These are phyloP conservation scores for Corythornis madagascariensis DNA, from an alignment of 2,113 vertebrate species.

Conservation along the genomic window DNA sequence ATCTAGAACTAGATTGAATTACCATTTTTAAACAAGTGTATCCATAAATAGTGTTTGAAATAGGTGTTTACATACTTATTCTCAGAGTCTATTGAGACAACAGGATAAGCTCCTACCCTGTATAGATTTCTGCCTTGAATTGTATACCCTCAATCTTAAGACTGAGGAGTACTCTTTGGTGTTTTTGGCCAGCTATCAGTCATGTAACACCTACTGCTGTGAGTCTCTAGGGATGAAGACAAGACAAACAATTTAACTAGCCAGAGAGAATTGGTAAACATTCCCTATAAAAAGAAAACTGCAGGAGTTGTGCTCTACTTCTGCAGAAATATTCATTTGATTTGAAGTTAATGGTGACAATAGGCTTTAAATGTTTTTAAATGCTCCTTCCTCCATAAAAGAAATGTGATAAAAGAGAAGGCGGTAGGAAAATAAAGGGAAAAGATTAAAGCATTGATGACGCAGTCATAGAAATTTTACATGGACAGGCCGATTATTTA, in stretches of 20 bases:
- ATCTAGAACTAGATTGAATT: constrained; percentile 25
- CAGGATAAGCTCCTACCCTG: background rate
- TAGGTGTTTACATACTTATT: constrained; percentile 20
- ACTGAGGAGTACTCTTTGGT: background rate
- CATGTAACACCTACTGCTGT: background rate
- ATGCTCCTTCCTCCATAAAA: background rate
- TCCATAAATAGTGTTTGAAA: background rate
- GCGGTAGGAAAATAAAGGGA: background rate
- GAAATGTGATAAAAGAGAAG: background rate
- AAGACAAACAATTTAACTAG: background rate
- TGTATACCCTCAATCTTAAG: background rate
- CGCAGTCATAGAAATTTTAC: background rate
- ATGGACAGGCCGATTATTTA: background rate
- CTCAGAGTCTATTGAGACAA: background rate
- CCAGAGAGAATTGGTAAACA: background rate
- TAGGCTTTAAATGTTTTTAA: background rate
- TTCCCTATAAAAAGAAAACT: background rate
- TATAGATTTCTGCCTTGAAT: background rate
- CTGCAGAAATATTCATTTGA: background rate
- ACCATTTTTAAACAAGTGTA: background rate
- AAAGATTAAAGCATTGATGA: background rate
- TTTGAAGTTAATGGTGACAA: background rate
- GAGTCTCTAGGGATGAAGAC: background rate
- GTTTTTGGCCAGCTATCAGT: background rate
- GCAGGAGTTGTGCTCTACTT: background rate